Percentiles rank a stretch among this genome's conserved stretches.
phyloP scores from a whole-genome alignment of 1,140 invertebrate genomes.

The Drosophila parabipectinata region DNA sequence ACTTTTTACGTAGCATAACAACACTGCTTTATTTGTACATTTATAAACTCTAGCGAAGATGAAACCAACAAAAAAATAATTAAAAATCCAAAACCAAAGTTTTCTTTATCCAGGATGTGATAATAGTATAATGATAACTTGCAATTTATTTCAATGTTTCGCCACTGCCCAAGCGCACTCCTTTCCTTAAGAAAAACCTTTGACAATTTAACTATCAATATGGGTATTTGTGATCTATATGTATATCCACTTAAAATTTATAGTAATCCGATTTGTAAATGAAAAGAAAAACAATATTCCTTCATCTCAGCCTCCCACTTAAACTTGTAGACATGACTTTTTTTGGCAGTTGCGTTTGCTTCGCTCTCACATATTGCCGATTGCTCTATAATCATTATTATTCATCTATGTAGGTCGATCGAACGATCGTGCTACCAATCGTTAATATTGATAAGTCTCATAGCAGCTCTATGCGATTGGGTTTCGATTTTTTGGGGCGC shows the following conservation, averaged over 20 bases:
- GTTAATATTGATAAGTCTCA: slow-evolving; percentile 6
- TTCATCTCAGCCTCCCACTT: slow-evolving; percentile 34
- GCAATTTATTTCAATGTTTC: slow-evolving; percentile 56
- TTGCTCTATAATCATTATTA: slow-evolving; percentile 42
- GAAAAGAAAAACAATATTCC: slow-evolving; percentile 24
- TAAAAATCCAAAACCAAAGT: neutral
- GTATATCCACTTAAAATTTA: slow-evolving; percentile 29
- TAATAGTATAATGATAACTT: slow-evolving; percentile 35
- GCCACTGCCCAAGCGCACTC: slow-evolving; percentile 27
- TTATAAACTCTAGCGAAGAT: slow-evolving; percentile 76
- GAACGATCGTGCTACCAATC: slow-evolving; percentile 12
- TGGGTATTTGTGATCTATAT: slow-evolving; percentile 17
- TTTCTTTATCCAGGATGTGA: neutral
- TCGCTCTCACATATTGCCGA: slow-evolving; percentile 38
- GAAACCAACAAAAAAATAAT: slow-evolving; percentile 32
- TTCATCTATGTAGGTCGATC: slow-evolving; percentile 13
- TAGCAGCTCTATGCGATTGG: slow-evolving; percentile 7
- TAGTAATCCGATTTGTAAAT: slow-evolving; percentile 25
- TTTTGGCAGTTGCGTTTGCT: slow-evolving; percentile 52
- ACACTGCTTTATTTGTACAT: slow-evolving; percentile 78
- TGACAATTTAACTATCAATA: slow-evolving; percentile 53
- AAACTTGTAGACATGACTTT: slow-evolving; percentile 44
- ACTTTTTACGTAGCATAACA: slow-evolving; percentile 66
- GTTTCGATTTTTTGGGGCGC: neutral
- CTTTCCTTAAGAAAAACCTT: slow-evolving; percentile 21